Percentiles rank a stretch among this genome's conserved stretches.
phyloP scores from a whole-genome alignment of 2,113 vertebrate species.

The Paedocypris sp. region DNA sequence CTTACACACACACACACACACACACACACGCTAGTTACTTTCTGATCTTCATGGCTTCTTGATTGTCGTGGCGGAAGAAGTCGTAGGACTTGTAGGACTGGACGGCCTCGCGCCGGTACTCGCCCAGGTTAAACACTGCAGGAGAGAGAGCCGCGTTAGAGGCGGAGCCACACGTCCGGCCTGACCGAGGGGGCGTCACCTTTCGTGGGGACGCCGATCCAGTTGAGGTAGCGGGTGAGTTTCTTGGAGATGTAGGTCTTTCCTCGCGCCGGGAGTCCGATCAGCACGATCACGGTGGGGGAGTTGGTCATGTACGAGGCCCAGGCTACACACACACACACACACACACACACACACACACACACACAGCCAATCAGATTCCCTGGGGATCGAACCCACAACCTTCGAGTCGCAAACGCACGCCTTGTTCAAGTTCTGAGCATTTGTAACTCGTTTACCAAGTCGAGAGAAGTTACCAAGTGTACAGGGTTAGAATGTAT shows the following conservation, averaged over 20 bases:
- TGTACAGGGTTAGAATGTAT: too few species aligned
- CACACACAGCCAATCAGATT: too few species aligned
- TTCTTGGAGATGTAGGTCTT: conserved; percentile 97
- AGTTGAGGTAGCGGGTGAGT: conserved; percentile 96
- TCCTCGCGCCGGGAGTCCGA: conserved; percentile 82
- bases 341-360: too few species aligned
- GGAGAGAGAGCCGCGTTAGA: conserved; percentile 13
- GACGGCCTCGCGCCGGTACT: conserved; percentile 83
- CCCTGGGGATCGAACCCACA: too few species aligned
- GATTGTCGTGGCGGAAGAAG: conserved; percentile 94
- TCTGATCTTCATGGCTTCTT: conserved; percentile 90
- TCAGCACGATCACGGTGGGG: conserved; percentile 90
- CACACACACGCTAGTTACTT: conserved; percentile 65
- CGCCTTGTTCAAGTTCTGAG: too few species aligned
- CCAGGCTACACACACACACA: conserved; percentile 67
- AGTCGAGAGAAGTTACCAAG: too few species aligned
- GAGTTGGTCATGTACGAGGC: conserved; percentile 97
- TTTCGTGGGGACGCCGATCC: conserved; percentile 94
- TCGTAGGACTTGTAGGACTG: conserved; percentile 90
- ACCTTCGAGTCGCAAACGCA: too few species aligned
- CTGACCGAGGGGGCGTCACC: too few species aligned
- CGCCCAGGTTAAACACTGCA: conserved; percentile 91
- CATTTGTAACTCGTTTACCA: too few species aligned
- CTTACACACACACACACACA: too few species aligned
- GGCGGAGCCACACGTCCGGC: too few species aligned